phyloP scores from a whole-genome alignment of 2,113 vertebrate genomes.

The Chaenogobius annularis region DNA sequence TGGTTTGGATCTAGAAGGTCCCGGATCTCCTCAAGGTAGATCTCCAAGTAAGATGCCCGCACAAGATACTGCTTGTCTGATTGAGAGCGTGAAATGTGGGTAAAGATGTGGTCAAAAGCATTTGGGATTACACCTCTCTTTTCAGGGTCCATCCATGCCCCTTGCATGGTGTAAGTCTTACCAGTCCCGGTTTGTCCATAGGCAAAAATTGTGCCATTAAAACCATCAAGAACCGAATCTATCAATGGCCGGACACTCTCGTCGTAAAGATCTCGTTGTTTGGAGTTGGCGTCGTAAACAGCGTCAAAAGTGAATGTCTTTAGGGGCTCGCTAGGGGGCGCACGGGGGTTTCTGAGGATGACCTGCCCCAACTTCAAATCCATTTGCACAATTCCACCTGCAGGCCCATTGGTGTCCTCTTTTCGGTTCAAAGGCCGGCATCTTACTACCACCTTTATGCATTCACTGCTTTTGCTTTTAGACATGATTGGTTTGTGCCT shows the following conservation, averaged over 20 bases:
- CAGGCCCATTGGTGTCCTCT: conserved; percentile 83
- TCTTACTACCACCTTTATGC: conserved; percentile 93
- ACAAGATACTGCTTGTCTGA: conserved; percentile 94
- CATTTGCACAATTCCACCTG: conserved; percentile 83
- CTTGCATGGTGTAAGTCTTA: conserved; percentile 98
- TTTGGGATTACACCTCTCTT: conserved; percentile 91
- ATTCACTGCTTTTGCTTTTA: conserved; percentile 85
- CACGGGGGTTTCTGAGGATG: conserved; percentile 88
- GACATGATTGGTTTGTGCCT: conserved; percentile 76
- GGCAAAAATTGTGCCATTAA: conserved; percentile 95
- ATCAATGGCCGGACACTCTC: conserved; percentile 92
- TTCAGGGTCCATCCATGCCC: conserved; percentile 88
- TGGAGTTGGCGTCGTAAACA: conserved; percentile 89
- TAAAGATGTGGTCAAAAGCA: conserved; percentile 96
- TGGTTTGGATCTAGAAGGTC: conserved; percentile 83
- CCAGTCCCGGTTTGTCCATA: conserved; percentile 97
- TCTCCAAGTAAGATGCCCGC: conserved; percentile 95
- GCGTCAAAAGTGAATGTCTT: conserved; percentile 97
- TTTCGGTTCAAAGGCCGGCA: conserved; percentile 89
- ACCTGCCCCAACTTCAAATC: conserved; percentile 92
- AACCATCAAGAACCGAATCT: conserved; percentile 89
- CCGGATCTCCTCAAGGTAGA: conserved; percentile 95
- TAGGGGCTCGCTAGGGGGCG: conserved; percentile 82
- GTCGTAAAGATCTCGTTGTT: conserved; percentile 92
- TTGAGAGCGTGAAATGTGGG: conserved; percentile 95